Base-by-base conservation (phyloP, 2,888 invertebrate genomes). In the Drosophila robusta region DNA sequence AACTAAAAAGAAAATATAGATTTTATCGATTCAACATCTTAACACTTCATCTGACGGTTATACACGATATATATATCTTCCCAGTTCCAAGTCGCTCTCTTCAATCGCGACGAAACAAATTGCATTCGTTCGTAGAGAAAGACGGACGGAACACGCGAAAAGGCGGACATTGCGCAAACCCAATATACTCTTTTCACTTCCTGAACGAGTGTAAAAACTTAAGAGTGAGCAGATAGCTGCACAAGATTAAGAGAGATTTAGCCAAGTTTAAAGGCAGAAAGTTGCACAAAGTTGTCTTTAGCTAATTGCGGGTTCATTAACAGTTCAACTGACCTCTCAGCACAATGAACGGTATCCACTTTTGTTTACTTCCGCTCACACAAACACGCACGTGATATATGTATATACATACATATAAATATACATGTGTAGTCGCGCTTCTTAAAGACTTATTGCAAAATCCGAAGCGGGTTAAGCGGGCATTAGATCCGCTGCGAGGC, bases 231-330 rank as follows among this genome's bases (percentile, higher is more conserved):
- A 12, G 26, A 55, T 11, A 7, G 6, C 0, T 7, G 11, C n/a
- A 18, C 4, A 3, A 22, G 22, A 22, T 22, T 22, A 22, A 22
- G 22, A 22, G 9, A 3, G 29, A 29, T 29, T 29, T 29, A 29
- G 9, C 9, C 29, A 39, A 26, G 12, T 32, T 9, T 5, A 24
- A 24, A 24, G 5, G 18, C 7, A 9, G 22, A 65, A 55, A 67
- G 52, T 58, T 57, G 46, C 1, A 4, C 52, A 26, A 78, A 66
- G 24, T 70, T 74, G 57, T 3, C 29, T 6, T 22, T 22, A 41
- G 24, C 50, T 80, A 70, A 75, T 75, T 80, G 62, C 16, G 29
- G 54, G 42, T 57, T 70, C 61, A 66, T 70, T 68, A 66, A 47
- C 52, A 41, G 52, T 49, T 58, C 34, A 56, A 26, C 44, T 45